Evolutionary conservation across 2,797 vertebrate species (phyloP), one percentile per base, ranked within the genome.

Genomic region (Platyrinchus mystaceus): DNA sequence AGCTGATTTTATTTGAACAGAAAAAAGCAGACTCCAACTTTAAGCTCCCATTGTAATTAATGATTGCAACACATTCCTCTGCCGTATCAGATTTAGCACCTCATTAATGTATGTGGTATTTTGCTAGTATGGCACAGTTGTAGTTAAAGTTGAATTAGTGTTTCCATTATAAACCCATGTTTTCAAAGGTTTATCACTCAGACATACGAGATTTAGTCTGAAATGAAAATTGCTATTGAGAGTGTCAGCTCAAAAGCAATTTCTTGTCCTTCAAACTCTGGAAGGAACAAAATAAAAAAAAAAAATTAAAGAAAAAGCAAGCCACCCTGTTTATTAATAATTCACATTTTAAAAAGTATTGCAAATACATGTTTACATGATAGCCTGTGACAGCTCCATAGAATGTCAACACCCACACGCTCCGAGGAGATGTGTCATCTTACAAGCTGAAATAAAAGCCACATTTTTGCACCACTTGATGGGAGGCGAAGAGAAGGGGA

Each of bases 331-430:
- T 96, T 97, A 94, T 97, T 97, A 96, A 96, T 97, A 97, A 96
- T 97, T 95, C 95, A 95, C 94, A 95, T 96, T 97, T 95, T 56
- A 77, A 94, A 96, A 96, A 92, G 90, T 93, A 82, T 88, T 87
- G 84, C 95, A 96, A 97, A 97, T 96, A 93, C 81, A 87, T 95
- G 95, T 97, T 97, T 97, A 96, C 95, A 95, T 83, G 94, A 92
- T 97, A 84, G 94, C 94, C 95, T 96, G 90, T 96, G 97, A 96
- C 96, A 97, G 93, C 82, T 97, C 91, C 91, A 89, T 93, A 96
- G 96, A 97, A 92, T 90, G 70, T 96, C 95, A 92, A 96, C 95
- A 11, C 97, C 97, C 95, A 96, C 96, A 91, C 32, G 27, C 87
- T 71, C 89, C 68, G 73, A 89, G 77, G 90, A 96, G 94, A 96